Conservation (phyloP, 2,113 vertebrate species). For the Nesoenas mayeri region DNA sequence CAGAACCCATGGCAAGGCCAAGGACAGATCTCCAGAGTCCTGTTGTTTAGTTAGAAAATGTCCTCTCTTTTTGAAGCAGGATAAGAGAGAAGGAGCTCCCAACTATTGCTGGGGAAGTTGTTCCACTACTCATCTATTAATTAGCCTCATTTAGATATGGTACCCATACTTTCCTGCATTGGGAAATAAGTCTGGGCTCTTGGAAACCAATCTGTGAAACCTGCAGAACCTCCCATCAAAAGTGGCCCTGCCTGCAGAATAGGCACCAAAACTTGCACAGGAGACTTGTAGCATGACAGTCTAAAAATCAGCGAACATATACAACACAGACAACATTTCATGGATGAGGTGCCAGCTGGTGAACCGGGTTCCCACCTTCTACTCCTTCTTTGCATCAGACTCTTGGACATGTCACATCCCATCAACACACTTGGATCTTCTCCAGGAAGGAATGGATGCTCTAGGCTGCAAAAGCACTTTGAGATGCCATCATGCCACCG, state of each 20-base stretch:
- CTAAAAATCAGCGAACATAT: not conserved
- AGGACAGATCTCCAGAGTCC: not conserved
- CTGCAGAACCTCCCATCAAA: not conserved
- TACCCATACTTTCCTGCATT: not conserved
- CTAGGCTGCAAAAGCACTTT: not conserved
- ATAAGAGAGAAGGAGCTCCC: not conserved
- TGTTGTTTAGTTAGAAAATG: not conserved
- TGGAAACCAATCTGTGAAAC: not conserved
- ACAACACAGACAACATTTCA: not conserved
- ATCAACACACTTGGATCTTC: fast-evolving
- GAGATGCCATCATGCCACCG: not conserved
- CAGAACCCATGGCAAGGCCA: not conserved
- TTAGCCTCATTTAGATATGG: not conserved
- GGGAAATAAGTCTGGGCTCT: not conserved
- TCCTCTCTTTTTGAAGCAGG: not conserved
- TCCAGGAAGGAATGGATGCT: not conserved
- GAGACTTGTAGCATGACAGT: not conserved
- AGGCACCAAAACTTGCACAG: not conserved
- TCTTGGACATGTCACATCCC: not conserved
- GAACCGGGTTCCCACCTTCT: not conserved
- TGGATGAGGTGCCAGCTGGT: not conserved
- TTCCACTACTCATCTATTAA: not conserved
- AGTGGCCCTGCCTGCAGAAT: not conserved
- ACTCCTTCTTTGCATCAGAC: not conserved
- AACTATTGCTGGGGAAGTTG: not conserved